Evolutionary conservation across 2,888 invertebrate species (phyloP).

Genomic region (Keiferia lycopersicella): DNA sequence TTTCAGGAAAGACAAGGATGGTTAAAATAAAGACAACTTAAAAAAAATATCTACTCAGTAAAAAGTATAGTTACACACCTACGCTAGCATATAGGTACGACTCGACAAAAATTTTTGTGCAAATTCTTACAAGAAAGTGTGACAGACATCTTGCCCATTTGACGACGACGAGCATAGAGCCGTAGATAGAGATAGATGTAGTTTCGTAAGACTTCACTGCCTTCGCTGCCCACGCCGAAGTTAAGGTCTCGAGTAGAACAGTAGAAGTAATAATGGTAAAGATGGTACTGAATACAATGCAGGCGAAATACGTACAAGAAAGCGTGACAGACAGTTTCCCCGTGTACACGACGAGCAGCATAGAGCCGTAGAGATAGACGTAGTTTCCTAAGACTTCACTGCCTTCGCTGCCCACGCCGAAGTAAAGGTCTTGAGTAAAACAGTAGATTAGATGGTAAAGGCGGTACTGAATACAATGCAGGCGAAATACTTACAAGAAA

Average conservation of each 20-base stretch:
- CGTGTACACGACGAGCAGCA: constrained; percentile 94
- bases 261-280: not conserved
- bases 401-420: constrained; percentile 92
- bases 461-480: not conserved
- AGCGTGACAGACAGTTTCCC: constrained; percentile 98
- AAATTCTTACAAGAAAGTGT: constrained; percentile 92
- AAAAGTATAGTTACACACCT: no score
- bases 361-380: constrained; percentile 94
- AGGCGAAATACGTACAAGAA: constrained; percentile 88
- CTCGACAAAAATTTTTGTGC: no score
- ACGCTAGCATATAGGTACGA: no score
- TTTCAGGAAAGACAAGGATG: no score
- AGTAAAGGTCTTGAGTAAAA: constrained; percentile 86
- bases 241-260: constrained; percentile 85
- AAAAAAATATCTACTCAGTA: no score
- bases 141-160: constrained; percentile 98
- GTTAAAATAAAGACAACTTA: no score
- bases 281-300: not conserved
- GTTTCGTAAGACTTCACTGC: constrained; percentile 90
- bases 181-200: constrained; percentile 95
- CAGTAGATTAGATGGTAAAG: not conserved
- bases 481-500: constrained; percentile 89
- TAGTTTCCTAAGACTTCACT: constrained; percentile 94
- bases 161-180: constrained; percentile 92
- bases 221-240: constrained; percentile 85